A percentile compares a stretch with the other conserved stretches of the same genome.
These are phyloP conservation scores for Epistrophella euchroma DNA, from an alignment of 2,888 invertebrate genomes.

Conservation along the genomic window DNA sequence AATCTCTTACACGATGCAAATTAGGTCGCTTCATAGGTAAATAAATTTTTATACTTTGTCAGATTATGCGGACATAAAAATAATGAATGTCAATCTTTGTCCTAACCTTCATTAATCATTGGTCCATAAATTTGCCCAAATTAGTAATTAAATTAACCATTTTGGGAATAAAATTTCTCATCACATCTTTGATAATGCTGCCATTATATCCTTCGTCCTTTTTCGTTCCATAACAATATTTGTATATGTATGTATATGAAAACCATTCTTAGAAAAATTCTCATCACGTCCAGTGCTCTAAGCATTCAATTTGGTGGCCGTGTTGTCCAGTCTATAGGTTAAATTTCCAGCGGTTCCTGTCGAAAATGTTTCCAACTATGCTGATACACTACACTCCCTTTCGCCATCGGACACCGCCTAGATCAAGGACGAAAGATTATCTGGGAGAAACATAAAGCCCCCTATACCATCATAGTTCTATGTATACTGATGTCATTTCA, in stretches of 20 bases:
- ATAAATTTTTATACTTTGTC: conserved; percentile 8
- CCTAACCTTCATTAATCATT: conserved; percentile 42
- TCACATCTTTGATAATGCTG: conserved; percentile 59
- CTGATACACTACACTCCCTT: conserved; percentile 46
- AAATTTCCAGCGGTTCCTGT: conserved; percentile 54
- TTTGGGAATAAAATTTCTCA: conserved; percentile 42
- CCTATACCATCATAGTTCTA: neutral
- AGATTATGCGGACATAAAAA: conserved; percentile 21
- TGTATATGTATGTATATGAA: neutral
- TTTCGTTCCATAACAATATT: neutral
- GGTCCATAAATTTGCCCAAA: conserved; percentile 42
- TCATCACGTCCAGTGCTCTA: conserved; percentile 56
- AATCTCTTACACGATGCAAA: conserved; percentile 20
- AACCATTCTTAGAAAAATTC: conserved; percentile 9
- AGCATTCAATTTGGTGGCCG: conserved; percentile 59
- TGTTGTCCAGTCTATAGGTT: conserved; percentile 39
- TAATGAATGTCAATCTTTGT: conserved; percentile 34
- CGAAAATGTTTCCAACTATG: conserved; percentile 45
- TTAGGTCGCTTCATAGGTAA: neutral
- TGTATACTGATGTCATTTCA: neutral
- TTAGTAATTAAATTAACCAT: conserved; percentile 59
- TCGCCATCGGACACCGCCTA: conserved; percentile 24
- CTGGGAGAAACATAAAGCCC: conserved; percentile 55
- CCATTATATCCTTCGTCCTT: conserved; percentile 48
- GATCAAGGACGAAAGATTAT: conserved; percentile 55